These are phyloP conservation scores for Bombus breviceps DNA, from an alignment of 1,140 invertebrate species.

Conservation along the genomic window DNA sequence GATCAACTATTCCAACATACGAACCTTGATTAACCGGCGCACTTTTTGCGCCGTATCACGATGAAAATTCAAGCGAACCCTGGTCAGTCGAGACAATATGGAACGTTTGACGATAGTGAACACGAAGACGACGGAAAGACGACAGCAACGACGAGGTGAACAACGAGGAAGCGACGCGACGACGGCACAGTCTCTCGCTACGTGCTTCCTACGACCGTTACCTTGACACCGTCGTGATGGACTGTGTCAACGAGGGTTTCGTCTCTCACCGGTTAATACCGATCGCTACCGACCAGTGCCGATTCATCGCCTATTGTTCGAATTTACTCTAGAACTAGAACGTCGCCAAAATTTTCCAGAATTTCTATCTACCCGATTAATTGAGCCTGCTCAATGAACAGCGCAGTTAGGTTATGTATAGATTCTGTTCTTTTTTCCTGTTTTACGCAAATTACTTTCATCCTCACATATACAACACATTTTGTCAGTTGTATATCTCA, in stretches of 20 bases:
- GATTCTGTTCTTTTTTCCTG: no score
- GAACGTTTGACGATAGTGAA: neutral
- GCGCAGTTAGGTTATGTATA: no score
- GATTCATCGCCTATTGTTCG: neutral
- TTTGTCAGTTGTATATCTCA: no score
- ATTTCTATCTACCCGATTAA: neutral
- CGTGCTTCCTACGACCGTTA: constrained; percentile 45
- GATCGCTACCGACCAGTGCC: neutral
- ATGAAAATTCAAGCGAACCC: neutral
- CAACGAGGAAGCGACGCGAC: constrained; percentile 46
- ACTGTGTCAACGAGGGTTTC: constrained; percentile 29
- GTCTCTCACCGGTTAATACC: neutral
- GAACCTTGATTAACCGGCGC: neutral
- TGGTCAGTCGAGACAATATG: neutral
- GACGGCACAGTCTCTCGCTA: neutral
- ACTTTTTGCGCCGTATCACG: neutral
- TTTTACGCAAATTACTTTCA: no score
- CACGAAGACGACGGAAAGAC: constrained; percentile 1
- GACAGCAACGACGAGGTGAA: constrained; percentile 37
- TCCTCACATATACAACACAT: no score
- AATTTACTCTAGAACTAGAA: neutral
- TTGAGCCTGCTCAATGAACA: neutral
- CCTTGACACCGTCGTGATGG: constrained; percentile 45
- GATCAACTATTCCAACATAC: no score
- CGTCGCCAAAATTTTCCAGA: neutral